Percentiles rank a stretch among this genome's conserved stretches.
Evolutionary conservation across 2,888 invertebrate genomes (phyloP).

Genomic region (Hipparchia sbordonii): DNA sequence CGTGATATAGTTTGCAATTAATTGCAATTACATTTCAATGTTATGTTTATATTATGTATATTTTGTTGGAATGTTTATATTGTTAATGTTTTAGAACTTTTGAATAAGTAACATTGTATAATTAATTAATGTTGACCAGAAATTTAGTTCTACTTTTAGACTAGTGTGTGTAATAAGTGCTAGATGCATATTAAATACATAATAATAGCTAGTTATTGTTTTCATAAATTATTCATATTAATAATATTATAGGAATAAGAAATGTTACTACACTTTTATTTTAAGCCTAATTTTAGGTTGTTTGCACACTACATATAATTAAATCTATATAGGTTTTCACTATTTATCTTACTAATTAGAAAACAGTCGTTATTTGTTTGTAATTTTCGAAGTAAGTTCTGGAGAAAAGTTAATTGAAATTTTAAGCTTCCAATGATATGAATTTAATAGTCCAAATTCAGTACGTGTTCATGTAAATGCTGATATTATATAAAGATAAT

Average conservation of each 20-base stretch:
- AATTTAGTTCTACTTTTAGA: conserved; percentile 38
- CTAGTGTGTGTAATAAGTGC: conserved; percentile 21
- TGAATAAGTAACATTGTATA: conserved; percentile 30
- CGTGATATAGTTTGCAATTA: conserved; percentile 36
- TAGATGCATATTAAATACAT: conserved; percentile 2
- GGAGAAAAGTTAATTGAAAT: background rate
- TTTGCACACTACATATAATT: background rate
- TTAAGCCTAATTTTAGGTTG: background rate
- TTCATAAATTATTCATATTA: conserved; percentile 4
- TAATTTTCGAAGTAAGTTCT: background rate
- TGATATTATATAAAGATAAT: background rate
- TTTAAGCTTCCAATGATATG: background rate
- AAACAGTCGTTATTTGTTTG: background rate
- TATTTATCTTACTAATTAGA: background rate
- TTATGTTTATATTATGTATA: conserved; percentile 32
- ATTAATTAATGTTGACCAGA: conserved; percentile 38
- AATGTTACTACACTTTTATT: conserved; percentile 4
- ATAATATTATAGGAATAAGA: conserved; percentile 7
- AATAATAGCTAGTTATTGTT: background rate
- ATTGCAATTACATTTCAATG: conserved; percentile 26
- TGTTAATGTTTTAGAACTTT: conserved; percentile 44
- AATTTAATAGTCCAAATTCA: background rate
- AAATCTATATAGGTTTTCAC: background rate
- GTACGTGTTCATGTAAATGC: background rate
- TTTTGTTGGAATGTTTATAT: conserved; percentile 44